A percentile compares a stretch with the other conserved stretches of the same genome.
Conservation (phyloP, 2,797 vertebrate genomes). For the Acanthurus lineatus region DNA sequence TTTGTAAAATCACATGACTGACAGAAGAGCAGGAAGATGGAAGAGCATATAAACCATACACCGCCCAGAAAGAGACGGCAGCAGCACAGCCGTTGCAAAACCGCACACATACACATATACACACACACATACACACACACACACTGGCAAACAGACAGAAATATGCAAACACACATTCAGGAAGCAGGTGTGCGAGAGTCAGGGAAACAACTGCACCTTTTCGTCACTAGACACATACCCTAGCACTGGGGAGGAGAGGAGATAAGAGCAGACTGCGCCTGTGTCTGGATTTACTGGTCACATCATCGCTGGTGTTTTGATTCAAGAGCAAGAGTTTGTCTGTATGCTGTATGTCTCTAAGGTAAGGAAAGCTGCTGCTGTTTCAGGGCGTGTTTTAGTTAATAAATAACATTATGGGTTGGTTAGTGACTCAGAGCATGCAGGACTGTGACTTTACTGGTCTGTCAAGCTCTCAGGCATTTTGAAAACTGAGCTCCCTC, state of each 20-base stretch:
- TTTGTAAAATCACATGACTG: slow-evolving; percentile 76
- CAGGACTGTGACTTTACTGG: slow-evolving; percentile 63
- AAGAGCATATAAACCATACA: slow-evolving; percentile 77
- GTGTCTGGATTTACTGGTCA: slow-evolving; percentile 52
- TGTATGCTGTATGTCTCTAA: slow-evolving; percentile 47
- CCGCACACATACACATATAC: slow-evolving; percentile 28
- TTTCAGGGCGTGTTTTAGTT: slow-evolving; percentile 51
- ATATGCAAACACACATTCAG: slow-evolving; percentile 46
- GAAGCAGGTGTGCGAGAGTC: slow-evolving; percentile 60
- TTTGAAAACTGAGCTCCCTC: slow-evolving; percentile 30
- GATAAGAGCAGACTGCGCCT: slow-evolving; percentile 33
- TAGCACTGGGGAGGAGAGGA: slow-evolving; percentile 12
- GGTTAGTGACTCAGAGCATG: slow-evolving; percentile 28
- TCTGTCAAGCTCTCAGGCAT: slow-evolving; percentile 33
- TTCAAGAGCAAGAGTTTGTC: slow-evolving; percentile 45
- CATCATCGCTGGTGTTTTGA: slow-evolving; percentile 40
- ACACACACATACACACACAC: slow-evolving; percentile 11
- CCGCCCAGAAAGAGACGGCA: slow-evolving; percentile 67
- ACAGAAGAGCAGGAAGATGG: slow-evolving; percentile 81
- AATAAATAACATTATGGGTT: slow-evolving; percentile 45
- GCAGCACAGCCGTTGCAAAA: slow-evolving; percentile 54
- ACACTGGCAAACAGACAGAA: slow-evolving; percentile 24
- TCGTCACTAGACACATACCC: slow-evolving; percentile 20
- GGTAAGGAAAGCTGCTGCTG: slow-evolving; percentile 67
- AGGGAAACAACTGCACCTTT: slow-evolving; percentile 45